Evolutionary conservation across 2,113 vertebrate genomes (phyloP).

Genomic region (Oreamnos americanus): DNA sequence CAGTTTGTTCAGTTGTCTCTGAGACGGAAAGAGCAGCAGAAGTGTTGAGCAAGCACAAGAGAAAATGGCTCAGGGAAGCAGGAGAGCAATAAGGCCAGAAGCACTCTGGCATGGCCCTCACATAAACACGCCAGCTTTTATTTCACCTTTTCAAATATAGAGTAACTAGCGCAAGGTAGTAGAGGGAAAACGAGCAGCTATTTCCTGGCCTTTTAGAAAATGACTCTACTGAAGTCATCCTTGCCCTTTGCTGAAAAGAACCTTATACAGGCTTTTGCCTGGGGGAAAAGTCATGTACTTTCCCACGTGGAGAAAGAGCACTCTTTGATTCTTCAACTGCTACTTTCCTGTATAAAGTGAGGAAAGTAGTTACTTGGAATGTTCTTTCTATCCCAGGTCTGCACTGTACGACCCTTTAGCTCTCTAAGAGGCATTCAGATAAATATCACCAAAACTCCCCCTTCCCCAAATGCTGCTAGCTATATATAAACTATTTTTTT

Average conservation of each 20-base stretch:
- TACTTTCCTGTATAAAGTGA: neutral
- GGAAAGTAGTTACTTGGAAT: neutral
- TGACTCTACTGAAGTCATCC: neutral
- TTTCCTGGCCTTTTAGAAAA: slow-evolving; percentile 6
- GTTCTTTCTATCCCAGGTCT: neutral
- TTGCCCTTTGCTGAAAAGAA: neutral
- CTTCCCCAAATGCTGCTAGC: neutral
- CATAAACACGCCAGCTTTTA: neutral
- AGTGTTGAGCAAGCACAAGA: neutral
- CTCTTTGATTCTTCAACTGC: neutral
- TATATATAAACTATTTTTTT: neutral
- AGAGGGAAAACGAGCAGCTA: neutral
- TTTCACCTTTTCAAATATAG: neutral
- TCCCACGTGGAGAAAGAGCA: neutral
- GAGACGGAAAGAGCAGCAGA: neutral
- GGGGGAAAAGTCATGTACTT: neutral
- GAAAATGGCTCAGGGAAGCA: neutral
- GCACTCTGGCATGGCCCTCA: neutral
- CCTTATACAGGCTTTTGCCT: neutral
- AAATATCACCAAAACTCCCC: neutral
- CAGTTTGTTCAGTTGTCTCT: neutral
- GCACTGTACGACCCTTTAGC: neutral
- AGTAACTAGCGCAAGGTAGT: neutral
- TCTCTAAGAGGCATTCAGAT: neutral
- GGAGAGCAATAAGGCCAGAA: neutral